Evolutionary conservation across 2,797 vertebrate genomes (phyloP), one percentile per base, ranked within the genome.

Genomic region (Catharus ustulatus): DNA sequence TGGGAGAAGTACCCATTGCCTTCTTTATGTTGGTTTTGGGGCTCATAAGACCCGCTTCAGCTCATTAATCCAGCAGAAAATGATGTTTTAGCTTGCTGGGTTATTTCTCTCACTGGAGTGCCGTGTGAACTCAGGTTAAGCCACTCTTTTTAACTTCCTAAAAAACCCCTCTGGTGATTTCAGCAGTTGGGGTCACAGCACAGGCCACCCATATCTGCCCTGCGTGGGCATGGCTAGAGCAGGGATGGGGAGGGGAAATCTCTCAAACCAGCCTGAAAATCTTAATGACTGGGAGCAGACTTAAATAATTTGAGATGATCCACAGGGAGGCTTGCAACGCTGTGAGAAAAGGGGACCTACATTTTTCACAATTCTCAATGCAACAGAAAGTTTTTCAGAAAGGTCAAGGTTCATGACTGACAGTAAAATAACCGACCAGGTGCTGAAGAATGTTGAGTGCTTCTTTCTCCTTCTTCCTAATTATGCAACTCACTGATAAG

Each of bases 221-320:
- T 34, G 0, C 0, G 0, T 10, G n/a, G 29, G 40, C 58, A 92
- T 26, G 54, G 64, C 0, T 5, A 34, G 32, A 73, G 38, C 42
- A 46, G 27, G 26, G 32, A 23, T 69, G 1, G 1, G 15, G 46
- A 45, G 30, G 11, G 18, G 43, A 12, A 87, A n/a, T 45, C 43
- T 55, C 43, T 62, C 42, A 62, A 85, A 79, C 38, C 63, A 32
- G n/a, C 27, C 71, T 72, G 57, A 55, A 84, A 63, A 59, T 34
- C 52, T 42, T 52, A 63, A 48, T 0, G 2, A 43, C 26, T 55
- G 36, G 22, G 52, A 91, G 62, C 3, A 10, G 11, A 27, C n/a
- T 59, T 74, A 83, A 74, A 66, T 59, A 69, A 63, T 48, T 72
- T 61, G 48, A 52, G 48, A 46, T 22, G 23, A 55, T 55, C 48